Evolutionary conservation across 1,140 invertebrate genomes (phyloP).

Genomic region (Conopomorpha cramerella): DNA sequence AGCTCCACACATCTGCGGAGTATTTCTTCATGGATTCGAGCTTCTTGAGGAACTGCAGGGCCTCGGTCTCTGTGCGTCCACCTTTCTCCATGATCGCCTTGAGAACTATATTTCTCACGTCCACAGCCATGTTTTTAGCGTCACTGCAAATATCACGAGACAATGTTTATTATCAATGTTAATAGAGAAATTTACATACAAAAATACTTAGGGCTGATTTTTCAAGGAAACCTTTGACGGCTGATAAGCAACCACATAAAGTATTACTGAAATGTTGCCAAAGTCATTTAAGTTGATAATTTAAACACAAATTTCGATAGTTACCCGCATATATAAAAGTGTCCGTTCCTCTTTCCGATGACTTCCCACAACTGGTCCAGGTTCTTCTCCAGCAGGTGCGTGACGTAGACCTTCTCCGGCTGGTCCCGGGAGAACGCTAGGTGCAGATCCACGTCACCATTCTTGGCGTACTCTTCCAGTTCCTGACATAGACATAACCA

Average conservation of each 20-base stretch:
- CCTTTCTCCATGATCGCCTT: constrained; percentile 88
- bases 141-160: constrained; percentile 68
- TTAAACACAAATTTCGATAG: too few species aligned
- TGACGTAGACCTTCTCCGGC: too few species aligned
- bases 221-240: too few species aligned
- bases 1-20: constrained; percentile 99
- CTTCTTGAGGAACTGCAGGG: constrained; percentile 91
- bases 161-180: neutral
- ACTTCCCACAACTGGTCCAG: constrained; percentile 90
- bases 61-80: constrained; percentile 81
- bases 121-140: constrained; percentile 97
- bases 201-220: too few species aligned
- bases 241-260: too few species aligned
- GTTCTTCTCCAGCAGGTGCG: constrained; percentile 88
- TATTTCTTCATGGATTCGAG: constrained; percentile 98
- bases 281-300: too few species aligned
- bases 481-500: constrained; percentile 69
- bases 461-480: constrained; percentile 78
- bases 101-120: constrained; percentile 91
- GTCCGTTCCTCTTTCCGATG: constrained; percentile 89
- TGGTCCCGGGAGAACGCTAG: constrained; percentile 96
- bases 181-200: too few species aligned
- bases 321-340: constrained; percentile 99
- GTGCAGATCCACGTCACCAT: constrained; percentile 80
- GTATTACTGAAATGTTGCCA: too few species aligned